These are phyloP conservation scores for Lophura nycthemera DNA, from an alignment of 2,113 vertebrate species.

Conservation along the genomic window DNA sequence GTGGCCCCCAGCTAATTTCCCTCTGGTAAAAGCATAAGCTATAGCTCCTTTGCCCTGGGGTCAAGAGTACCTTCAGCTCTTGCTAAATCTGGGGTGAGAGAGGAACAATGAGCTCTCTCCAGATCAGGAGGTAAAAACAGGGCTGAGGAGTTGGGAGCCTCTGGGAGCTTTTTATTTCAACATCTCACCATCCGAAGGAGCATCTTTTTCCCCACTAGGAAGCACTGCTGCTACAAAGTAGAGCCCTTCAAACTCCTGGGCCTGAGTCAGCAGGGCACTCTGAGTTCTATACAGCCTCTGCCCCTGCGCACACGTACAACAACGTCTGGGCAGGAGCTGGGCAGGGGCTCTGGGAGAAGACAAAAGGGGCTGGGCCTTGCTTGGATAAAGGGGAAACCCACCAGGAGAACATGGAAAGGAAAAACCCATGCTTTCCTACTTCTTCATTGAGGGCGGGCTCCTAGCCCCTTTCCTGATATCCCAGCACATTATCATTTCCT, in stretches of 20 bases:
- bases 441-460: too few relatives aligned
- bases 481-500: background rate
- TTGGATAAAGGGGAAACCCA: background rate
- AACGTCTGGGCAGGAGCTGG: rapidly evolving
- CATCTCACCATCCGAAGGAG: background rate
- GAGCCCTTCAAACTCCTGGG: background rate
- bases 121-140: background rate
- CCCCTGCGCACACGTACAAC: background rate
- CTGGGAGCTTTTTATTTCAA: background rate
- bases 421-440: background rate
- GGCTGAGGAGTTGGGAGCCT: background rate
- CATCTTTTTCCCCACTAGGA: background rate
- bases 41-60: background rate
- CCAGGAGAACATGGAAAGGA: too few relatives aligned
- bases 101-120: background rate
- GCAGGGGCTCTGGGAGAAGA: background rate
- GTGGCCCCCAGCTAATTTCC: background rate
- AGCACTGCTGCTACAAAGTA: background rate
- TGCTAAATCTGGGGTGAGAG: background rate
- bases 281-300: background rate
- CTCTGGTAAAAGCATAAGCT: background rate
- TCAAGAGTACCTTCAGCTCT: background rate
- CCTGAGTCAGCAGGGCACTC: rapidly evolving
- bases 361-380: background rate
- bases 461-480: background rate